These are phyloP conservation scores for Corythoichthys intestinalis DNA, from an alignment of 2,113 vertebrate species.

Conservation along the genomic window DNA sequence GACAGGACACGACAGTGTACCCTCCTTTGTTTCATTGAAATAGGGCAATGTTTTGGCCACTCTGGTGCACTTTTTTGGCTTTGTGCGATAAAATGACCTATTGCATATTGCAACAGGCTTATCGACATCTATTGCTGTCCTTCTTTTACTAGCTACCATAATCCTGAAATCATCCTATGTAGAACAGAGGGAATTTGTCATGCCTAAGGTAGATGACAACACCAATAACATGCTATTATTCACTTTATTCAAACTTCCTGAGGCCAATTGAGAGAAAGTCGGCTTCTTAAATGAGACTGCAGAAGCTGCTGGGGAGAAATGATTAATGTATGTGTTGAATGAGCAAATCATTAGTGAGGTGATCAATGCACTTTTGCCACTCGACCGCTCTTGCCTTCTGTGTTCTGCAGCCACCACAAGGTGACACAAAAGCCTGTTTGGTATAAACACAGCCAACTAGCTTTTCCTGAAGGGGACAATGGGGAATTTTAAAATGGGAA, in stretches of 20 bases:
- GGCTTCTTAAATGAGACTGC: conserved; percentile 8
- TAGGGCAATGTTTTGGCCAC: no score
- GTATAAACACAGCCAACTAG: background rate
- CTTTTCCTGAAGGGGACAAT: background rate
- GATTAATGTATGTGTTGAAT: conserved; percentile 33
- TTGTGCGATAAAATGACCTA: no score
- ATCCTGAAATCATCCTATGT: conserved; percentile 24
- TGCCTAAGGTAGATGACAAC: background rate
- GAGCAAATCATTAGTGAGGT: conserved; percentile 17
- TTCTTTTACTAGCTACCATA: background rate
- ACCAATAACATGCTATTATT: conserved; percentile 2
- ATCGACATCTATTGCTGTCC: no score
- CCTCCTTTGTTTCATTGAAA: no score
- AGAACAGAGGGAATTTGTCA: conserved; percentile 20
- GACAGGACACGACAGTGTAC: no score
- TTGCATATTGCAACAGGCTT: no score
- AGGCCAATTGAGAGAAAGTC: conserved; percentile 5
- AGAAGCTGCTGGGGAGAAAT: conserved; percentile 3
- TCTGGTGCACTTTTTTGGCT: no score
- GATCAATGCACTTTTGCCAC: conserved; percentile 10
- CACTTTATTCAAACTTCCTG: background rate
- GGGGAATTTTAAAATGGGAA: background rate
- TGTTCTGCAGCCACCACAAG: conserved; percentile 1
- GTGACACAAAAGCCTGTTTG: conserved; percentile 9
- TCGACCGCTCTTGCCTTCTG: conserved; percentile 10